Percentiles rank a stretch among this genome's conserved stretches.
Conservation (phyloP, 2,113 vertebrate genomes). For the Eublepharis macularius region DNA sequence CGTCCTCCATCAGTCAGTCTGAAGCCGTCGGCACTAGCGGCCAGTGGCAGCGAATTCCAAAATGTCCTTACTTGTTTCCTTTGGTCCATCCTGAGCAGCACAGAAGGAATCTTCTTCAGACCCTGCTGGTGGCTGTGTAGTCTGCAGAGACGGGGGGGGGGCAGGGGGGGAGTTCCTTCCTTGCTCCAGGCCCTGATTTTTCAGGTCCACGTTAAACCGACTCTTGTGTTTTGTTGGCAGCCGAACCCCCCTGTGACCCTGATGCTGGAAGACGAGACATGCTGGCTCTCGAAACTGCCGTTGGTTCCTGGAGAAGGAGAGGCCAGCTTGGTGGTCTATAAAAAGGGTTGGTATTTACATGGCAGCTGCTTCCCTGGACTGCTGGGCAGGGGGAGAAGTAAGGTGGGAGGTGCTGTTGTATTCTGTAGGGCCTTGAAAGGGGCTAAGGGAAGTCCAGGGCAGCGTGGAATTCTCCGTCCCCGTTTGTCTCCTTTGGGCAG, state of each 20-base stretch:
- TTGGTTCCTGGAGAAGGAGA: conserved; percentile 68
- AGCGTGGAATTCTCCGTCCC: neutral
- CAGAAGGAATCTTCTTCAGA: neutral
- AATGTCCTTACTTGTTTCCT: too few species aligned
- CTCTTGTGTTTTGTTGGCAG: neutral
- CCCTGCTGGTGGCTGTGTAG: neutral
- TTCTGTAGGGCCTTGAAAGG: neutral
- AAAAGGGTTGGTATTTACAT: conserved; percentile 77
- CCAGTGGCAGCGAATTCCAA: too few species aligned
- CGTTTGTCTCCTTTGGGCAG: neutral
- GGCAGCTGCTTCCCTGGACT: neutral
- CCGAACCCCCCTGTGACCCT: conserved; percentile 71
- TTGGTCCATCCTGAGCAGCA: too few species aligned
- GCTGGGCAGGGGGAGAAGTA: neutral
- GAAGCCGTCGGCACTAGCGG: too few species aligned
- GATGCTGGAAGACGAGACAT: conserved; percentile 80
- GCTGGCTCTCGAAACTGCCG: conserved; percentile 86
- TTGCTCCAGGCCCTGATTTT: neutral
- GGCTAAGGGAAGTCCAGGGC: neutral
- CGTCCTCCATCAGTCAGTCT: too few species aligned
- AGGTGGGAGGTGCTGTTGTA: neutral
- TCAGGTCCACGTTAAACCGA: neutral
- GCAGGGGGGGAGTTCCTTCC: neutral
- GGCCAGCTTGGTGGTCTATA: conserved; percentile 86
- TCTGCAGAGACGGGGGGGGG: neutral